Evolutionary conservation across 2,888 invertebrate genomes (phyloP).

Genomic region (Phragmatobia fuliginosa): DNA sequence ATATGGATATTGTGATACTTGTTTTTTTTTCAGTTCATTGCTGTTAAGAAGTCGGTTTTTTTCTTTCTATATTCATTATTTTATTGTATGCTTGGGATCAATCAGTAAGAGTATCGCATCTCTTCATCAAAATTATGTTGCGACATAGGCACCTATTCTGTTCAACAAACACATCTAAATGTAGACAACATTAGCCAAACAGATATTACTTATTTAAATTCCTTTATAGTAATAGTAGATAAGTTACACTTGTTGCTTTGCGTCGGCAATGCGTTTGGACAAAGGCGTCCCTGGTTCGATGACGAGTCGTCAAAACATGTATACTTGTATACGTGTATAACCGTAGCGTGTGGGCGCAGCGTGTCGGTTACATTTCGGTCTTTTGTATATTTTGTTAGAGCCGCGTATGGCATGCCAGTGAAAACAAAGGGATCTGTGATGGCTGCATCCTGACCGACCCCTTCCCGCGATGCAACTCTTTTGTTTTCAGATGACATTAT

Average conservation of each 20-base stretch:
- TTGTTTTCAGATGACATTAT: conserved; percentile 51
- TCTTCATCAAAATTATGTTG: background rate
- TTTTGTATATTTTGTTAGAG: conserved; percentile 80
- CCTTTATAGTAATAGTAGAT: background rate
- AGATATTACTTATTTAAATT: background rate
- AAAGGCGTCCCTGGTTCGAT: conserved; percentile 46
- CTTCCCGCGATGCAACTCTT: conserved; percentile 47
- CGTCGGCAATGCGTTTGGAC: conserved; percentile 34
- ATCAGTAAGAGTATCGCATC: background rate
- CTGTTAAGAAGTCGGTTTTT: no score
- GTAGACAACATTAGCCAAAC: background rate
- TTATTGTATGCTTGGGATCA: background rate
- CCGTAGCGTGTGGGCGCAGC: conserved; percentile 74
- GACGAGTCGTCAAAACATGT: conserved; percentile 67
- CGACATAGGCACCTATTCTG: background rate
- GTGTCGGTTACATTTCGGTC: conserved; percentile 76
- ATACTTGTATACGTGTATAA: no score
- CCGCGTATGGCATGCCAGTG: conserved; percentile 69
- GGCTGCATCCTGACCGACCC: conserved; percentile 68
- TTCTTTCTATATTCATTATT: no score
- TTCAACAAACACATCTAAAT: background rate
- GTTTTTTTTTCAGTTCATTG: no score
- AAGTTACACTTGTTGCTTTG: conserved; percentile 23
- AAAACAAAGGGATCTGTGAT: conserved; percentile 77
- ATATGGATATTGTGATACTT: no score